Conservation (phyloP, 1,140 invertebrate genomes). For the Trinorchestia longiramus region DNA sequence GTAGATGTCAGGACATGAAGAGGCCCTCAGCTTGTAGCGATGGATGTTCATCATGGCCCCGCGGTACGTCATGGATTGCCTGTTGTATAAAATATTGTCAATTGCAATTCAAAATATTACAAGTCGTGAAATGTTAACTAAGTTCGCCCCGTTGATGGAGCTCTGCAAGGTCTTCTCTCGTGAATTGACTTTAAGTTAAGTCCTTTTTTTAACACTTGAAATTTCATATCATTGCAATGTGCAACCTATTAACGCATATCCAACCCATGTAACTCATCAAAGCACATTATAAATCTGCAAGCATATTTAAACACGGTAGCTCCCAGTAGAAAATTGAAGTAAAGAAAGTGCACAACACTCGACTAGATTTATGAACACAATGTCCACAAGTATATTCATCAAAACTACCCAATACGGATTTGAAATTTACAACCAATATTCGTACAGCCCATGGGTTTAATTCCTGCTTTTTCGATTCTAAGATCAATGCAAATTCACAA, state of each 20-base stretch:
- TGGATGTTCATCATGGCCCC: slow-evolving; percentile 85
- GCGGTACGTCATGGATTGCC: slow-evolving; percentile 81
- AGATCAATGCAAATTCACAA: neutral
- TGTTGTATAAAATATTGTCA: slow-evolving; percentile 28
- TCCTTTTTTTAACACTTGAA: too few species aligned
- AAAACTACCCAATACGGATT: neutral
- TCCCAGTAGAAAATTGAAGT: neutral
- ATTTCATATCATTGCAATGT: too few species aligned
- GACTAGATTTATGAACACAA: neutral
- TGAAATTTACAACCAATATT: neutral
- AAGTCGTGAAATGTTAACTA: neutral
- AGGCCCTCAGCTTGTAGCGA: slow-evolving; percentile 84
- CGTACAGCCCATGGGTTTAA: neutral
- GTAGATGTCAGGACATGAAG: slow-evolving; percentile 91
- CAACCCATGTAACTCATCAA: too few species aligned
- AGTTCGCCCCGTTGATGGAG: neutral
- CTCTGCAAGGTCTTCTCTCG: too few species aligned
- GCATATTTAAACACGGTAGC: neutral
- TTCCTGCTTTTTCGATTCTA: neutral
- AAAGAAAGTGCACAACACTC: neutral
- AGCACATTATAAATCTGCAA: too few species aligned
- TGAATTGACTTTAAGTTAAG: too few species aligned
- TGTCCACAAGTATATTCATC: neutral
- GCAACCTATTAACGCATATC: too few species aligned
- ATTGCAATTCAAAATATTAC: neutral